Base-by-base conservation (phyloP, 2,888 invertebrate genomes). In the Protophormia terraenovae region DNA sequence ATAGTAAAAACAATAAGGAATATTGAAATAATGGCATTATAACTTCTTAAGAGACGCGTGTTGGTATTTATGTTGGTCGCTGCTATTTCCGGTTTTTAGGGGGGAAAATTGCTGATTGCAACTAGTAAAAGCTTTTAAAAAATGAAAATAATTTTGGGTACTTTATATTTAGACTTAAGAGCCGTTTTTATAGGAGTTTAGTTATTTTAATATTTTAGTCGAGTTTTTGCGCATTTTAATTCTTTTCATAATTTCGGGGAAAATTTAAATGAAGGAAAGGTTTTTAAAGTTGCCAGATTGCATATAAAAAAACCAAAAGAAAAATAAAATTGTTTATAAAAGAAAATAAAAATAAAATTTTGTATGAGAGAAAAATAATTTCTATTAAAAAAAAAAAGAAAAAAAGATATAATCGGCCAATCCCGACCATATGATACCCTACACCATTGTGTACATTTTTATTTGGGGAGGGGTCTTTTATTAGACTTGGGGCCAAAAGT, bases 1-100 rank as follows among this genome's bases (percentile, higher is more conserved):
- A 76, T 47, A 47, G 35, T 22, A 29, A 64, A 82, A 64, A 64
- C 53, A 76, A 82, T 64, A 47, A 72, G 55, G 29, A 71, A 71
- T 64, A 77, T 72, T 77, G 22, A 82, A 76, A 76, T 82, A 82
- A 82, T 64, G 29, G 50, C n/a, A 75, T 82, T 69, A 76, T 14
- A 41, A 16, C 14, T 24, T 76, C 69, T 82, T 58, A 66, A 47
- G 22, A 55, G 64, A 67, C 75, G 85, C 85, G 85, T 85, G 85
- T 22, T 55, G 66, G 58, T 64, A 85, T 82, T 85, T 79, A 85
- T 10, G n/a, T 35, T 55, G 22, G 41, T 24, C 12, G 47, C 47
- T 60, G 16, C 22, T 22, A 71, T 50, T 75, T 78, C 85, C 81
- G 77, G 14, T n/a, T 1, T 12, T 47, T 45, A 2, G 3, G 6